Base-by-base conservation (phyloP, 2,113 vertebrate species). In the Xyrauchen texanus region DNA sequence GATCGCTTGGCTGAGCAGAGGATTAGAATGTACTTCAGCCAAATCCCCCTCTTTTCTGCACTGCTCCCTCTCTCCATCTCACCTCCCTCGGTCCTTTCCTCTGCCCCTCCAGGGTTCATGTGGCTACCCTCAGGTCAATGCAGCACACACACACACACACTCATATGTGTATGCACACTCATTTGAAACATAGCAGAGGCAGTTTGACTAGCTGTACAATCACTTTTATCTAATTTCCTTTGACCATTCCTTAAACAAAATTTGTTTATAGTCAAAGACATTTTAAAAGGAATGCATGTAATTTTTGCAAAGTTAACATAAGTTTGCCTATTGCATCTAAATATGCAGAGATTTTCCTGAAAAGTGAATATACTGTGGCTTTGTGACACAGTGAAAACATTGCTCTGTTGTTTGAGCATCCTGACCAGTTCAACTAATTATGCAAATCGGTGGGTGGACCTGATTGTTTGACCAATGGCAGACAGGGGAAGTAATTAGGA, bases 151-250 rank as follows among this genome's bases (percentile, higher is more conserved):
- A 75, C 77, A 75, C 52, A 75, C 62, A 34, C 21, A 34, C 21
- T 34, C 21, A 34, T 55, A 45, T 53, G 64, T 45, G 66, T 68
- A 57, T 49, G 72, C 49, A 77, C 83, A 84, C 79, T 65, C 49
- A 45, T 61, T 67, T 21, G 47, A 34, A 34, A 34, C 21, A n/a
- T n/a, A 34, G 21, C 21, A 51, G 77, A 83, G 84, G 76, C 80
- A 34, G 88, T 8, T 79, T 85, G 86, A 91, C 90, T 92, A 83
- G 89, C 90, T 85, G 86, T 89, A 85, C 82, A 90, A 86, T 88
- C 86, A 88, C 91, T 92, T 92, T 93, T 91, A 92, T 90, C 89
- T 93, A 90, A 93, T 92, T 93, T 93, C 90, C 92, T 91, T 86
- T 92, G 91, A 91, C 91, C 91, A 92, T 80, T 66, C 72, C 82